Conservation (phyloP, 2,797 vertebrate genomes). For the Hippoglossus hippoglossus region DNA sequence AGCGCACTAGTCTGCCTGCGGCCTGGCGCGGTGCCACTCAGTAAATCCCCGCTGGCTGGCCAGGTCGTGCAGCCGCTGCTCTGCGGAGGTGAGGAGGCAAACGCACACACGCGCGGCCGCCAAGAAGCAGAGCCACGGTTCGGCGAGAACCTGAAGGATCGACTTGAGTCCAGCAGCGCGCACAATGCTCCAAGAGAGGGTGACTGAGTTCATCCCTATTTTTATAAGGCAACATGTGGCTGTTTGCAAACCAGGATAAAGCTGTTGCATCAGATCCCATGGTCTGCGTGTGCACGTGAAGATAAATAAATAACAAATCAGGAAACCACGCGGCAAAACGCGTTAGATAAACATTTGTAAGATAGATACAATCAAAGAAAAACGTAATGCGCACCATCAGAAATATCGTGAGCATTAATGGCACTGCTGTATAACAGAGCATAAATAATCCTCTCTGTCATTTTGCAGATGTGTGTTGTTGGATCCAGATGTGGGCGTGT, state of each 20-base stretch:
- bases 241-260: slow-evolving; percentile 16
- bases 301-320: too few species aligned
- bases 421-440: too few species aligned
- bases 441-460: too few species aligned
- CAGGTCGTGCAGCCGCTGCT: slow-evolving; percentile 71
- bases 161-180: slow-evolving; percentile 36
- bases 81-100: slow-evolving; percentile 81
- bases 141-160: slow-evolving; percentile 66
- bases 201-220: slow-evolving; percentile 31
- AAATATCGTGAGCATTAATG: too few species aligned
- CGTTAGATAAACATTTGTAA: too few species aligned
- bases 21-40: slow-evolving; percentile 87
- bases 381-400: too few species aligned
- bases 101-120: slow-evolving; percentile 67
- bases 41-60: slow-evolving; percentile 86
- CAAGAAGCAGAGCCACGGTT: slow-evolving; percentile 64
- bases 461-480: background rate
- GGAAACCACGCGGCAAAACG: too few species aligned
- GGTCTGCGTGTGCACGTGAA: background rate
- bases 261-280: slow-evolving; percentile 2
- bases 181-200: background rate
- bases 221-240: slow-evolving; percentile 28
- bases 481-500: background rate
- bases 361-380: too few species aligned
- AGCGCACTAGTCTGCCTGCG: slow-evolving; percentile 87